Evolutionary conservation across 2,888 invertebrate species (phyloP), one percentile per base, ranked within the genome.

Genomic region (Habroteleia sp.): DNA sequence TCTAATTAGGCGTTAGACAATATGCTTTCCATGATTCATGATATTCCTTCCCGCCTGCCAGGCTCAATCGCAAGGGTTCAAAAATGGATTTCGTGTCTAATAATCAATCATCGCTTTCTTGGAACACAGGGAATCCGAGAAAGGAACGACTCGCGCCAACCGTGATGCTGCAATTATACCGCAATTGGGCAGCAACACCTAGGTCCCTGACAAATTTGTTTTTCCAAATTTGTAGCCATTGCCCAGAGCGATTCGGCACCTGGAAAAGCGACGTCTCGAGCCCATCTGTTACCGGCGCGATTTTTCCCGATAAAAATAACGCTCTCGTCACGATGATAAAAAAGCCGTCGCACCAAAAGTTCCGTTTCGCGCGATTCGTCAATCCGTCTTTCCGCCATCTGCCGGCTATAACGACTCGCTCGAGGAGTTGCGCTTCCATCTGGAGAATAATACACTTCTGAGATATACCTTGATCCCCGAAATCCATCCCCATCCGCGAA

Each of bases 51-150:
- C n/a, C n/a, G n/a, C n/a, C n/a, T n/a, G 10, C 16, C 39, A 33
- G 1, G 16, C 33, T 13, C 33, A 50, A 62, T 50, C 35, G 58
- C 4, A 52, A 37, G 71, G 62, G 52, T 62, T 60, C 33, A 42
- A 71, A 73, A 74, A 77, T 73, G 50, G 68, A 75, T 75, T 75
- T 62, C 33, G 42, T 41, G 42, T 44, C 52, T 56, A 33, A 42
- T 44, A 72, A 83, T 84, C 80, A 84, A 84, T 84, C 84, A 81
- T 82, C n/a, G n/a, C n/a, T n/a, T n/a, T n/a, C n/a, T n/a, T n/a
- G n/a, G n/a, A n/a, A n/a, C n/a, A n/a, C n/a, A n/a, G n/a, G n/a
- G n/a, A n/a, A n/a, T n/a, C n/a, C n/a, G n/a, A n/a, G n/a, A n/a
- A n/a, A n/a, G n/a, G n/a, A n/a, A n/a, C n/a, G n/a, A n/a, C n/a